Conservation (phyloP, 2,797 vertebrate species). For the Microcaecilia unicolor region DNA sequence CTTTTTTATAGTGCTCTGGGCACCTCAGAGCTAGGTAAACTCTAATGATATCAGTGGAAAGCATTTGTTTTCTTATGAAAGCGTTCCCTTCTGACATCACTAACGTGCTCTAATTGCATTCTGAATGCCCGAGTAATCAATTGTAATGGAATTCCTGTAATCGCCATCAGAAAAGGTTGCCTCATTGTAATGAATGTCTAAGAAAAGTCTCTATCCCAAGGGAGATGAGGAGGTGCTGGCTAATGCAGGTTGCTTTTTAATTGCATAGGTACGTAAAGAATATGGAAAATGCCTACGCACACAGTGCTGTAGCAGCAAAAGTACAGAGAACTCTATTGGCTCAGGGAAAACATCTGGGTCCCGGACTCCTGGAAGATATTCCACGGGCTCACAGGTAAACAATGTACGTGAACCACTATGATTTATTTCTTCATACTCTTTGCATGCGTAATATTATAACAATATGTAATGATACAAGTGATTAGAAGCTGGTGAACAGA, state of each 20-base stretch:
- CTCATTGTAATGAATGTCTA: not conserved
- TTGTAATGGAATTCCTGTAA: not conserved
- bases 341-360: constrained; percentile 86
- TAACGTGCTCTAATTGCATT: not conserved
- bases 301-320: constrained; percentile 91
- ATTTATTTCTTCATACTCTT: not conserved
- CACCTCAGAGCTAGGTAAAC: not conserved
- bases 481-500: too few relatives aligned
- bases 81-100: not conserved
- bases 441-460: too few relatives aligned
- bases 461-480: too few relatives aligned
- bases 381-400: constrained; percentile 89
- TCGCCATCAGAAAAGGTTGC: not conserved
- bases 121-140: not conserved
- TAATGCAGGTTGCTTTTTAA: constrained; percentile 27
- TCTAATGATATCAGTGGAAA: fast-evolving
- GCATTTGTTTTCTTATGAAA: constrained; percentile 1
- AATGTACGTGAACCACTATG: not conserved
- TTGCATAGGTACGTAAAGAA: constrained; percentile 86
- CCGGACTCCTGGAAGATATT: constrained; percentile 84
- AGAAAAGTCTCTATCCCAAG: not conserved
- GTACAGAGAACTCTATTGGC: constrained; percentile 87
- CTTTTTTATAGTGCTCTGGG: constrained; percentile 2
- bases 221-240: not conserved
- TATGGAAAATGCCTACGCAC: constrained; percentile 92